These are phyloP conservation scores for Nothocercus nigrocapillus DNA, from an alignment of 2,113 vertebrate genomes.

Conservation along the genomic window DNA sequence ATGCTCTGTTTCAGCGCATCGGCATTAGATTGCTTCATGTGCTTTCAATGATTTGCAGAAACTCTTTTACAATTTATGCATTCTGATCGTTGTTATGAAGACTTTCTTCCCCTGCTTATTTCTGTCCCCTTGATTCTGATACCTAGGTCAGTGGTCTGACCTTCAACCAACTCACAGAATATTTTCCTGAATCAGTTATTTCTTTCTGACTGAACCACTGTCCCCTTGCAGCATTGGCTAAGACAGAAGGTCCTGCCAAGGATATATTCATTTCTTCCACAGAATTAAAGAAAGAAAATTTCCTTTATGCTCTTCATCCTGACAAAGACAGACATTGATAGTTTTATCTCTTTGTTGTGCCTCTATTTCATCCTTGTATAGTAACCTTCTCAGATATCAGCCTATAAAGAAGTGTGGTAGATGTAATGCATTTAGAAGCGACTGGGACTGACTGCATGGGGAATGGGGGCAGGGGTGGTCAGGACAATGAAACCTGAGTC, in stretches of 20 bases:
- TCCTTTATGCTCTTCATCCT: not conserved
- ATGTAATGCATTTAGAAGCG: not conserved
- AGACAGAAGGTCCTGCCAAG: not conserved
- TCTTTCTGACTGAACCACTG: not conserved
- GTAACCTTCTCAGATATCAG: not conserved
- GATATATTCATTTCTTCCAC: not conserved
- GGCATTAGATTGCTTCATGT: not conserved
- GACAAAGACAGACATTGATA: not conserved
- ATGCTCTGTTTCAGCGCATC: not conserved
- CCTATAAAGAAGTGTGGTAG: not conserved
- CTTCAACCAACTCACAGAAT: not conserved
- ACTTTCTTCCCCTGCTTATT: not conserved
- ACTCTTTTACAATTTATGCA: not conserved
- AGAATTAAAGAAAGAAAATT: conserved; percentile 3
- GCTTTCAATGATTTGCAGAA: not conserved
- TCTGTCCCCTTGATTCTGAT: not conserved
- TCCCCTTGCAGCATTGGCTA: not conserved
- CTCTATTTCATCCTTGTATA: not conserved
- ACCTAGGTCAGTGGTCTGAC: not conserved
- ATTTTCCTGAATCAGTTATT: not conserved
- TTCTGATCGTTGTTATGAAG: not conserved
- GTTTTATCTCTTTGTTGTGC: not conserved
- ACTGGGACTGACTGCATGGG: not conserved
- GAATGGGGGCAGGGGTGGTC: not conserved
- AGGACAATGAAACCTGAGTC: not conserved